Percentiles rank a stretch among this genome's conserved stretches.
Evolutionary conservation across 2,888 invertebrate species (phyloP).

Genomic region (Acanthosepion pharaonis): DNA sequence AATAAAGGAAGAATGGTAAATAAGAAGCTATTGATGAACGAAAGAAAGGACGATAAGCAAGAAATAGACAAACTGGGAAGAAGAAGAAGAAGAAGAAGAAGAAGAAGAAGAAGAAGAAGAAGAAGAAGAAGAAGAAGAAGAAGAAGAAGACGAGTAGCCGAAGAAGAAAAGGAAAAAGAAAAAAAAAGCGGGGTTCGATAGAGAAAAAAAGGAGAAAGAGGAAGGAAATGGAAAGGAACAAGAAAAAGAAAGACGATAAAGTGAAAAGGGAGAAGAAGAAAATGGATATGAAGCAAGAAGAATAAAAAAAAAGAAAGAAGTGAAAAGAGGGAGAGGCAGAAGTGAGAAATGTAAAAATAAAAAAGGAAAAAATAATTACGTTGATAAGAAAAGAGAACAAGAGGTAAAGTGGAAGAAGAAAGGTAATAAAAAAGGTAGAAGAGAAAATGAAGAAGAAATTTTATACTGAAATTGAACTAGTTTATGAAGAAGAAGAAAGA

Average conservation of each 20-base stretch:
- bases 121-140: background rate
- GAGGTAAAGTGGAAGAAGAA: background rate
- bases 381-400: background rate
- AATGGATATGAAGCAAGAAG: background rate
- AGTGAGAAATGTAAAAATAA: background rate
- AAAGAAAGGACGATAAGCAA: background rate
- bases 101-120: background rate
- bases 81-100: background rate
- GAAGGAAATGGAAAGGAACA: background rate
- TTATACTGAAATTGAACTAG: background rate
- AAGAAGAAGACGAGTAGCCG: no score
- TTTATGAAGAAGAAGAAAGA: no score
- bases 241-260: background rate
- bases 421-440: background rate
- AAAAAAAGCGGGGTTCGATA: background rate
- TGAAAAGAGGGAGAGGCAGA: background rate
- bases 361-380: background rate
- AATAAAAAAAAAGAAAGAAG: background rate
- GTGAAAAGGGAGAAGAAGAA: background rate
- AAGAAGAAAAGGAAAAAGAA: background rate
- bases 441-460: background rate
- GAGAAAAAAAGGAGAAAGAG: background rate
- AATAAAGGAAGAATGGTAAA: background rate
- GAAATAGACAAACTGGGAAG: background rate
- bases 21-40: background rate